Percentiles rank a stretch among this genome's conserved stretches.
phyloP scores from a whole-genome alignment of 2,888 invertebrate species.

The Celastrina argiolus region DNA sequence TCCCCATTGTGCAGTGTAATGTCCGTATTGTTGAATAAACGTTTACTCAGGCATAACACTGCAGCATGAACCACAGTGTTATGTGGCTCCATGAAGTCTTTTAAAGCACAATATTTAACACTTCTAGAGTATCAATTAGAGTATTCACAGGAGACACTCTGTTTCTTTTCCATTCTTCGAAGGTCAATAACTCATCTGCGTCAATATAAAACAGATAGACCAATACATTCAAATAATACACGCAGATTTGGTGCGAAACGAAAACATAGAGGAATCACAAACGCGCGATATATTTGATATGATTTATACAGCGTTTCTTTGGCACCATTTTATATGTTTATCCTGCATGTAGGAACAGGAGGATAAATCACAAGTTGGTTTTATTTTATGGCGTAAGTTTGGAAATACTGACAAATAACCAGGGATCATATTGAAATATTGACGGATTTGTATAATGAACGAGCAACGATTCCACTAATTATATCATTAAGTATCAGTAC shows the following conservation, averaged over 20 bases:
- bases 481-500: too few species aligned
- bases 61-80: too few species aligned
- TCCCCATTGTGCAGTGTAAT: too few species aligned
- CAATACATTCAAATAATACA: conserved; percentile 6
- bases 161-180: neutral
- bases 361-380: neutral
- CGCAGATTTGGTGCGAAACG: neutral
- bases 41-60: too few species aligned
- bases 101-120: too few species aligned
- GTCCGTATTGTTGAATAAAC: too few species aligned
- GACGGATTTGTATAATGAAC: neutral
- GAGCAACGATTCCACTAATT: neutral
- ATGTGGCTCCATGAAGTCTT: too few species aligned
- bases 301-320: conserved; percentile 16
- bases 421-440: neutral
- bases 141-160: too few species aligned
- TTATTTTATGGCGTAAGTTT: conserved; percentile 8
- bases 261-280: conserved; percentile 1
- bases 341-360: neutral
- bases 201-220: conserved; percentile 2
- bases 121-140: too few species aligned
- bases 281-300: neutral
- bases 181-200: conserved; percentile 3
- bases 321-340: conserved; percentile 17
- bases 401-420: neutral